Base-by-base conservation (phyloP, 2,113 vertebrate species). In the Salvelinus sp. region DNA sequence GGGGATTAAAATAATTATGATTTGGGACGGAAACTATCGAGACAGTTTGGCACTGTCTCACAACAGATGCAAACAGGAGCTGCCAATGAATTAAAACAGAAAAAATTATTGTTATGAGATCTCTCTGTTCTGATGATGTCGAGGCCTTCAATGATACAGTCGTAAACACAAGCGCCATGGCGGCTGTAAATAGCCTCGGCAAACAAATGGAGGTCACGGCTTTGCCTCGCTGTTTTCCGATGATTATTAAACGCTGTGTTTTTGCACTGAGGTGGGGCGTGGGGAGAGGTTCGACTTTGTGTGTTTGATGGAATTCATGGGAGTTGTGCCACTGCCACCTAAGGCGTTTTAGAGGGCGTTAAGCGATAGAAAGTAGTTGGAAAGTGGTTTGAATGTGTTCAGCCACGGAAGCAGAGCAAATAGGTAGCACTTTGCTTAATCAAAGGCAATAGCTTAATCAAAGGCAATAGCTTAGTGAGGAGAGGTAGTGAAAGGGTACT, bases 1-100 rank as follows among this genome's bases (percentile, higher is more conserved):
- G 63, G 9, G 1, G 62, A 83, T 78, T 68, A 77, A 89, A 88
- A 86, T 81, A 76, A 76, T 82, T 82, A 76, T 73, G 14, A 63
- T 68, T 74, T 77, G 44, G 44, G 70, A 72, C 69, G 23, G 69
- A 50, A 73, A 25, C 47, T 74, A 79, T 82, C 47, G 62, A 72
- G 71, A 72, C 70, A 33, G 74, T 71, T 77, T 86, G 78, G 76
- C 50, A 75, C 62, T 44, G 57, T 76, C 77, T 82, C 65, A 73
- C 75, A 79, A 70, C 76, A 85, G 70, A 84, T 79, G 64, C 63
- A 85, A 84, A 70, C 69, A 69, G 28, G 9, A 63, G 25, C 69
- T 70, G 70, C 30, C 76, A 74, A 75, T 54, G 38, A 48, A 28
- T 74, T 27, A n/a, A 72, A 69, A 33, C 58, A 23, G 47, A 5